Conservation (phyloP, 2,113 vertebrate genomes). For the Sceloporus tristichus region DNA sequence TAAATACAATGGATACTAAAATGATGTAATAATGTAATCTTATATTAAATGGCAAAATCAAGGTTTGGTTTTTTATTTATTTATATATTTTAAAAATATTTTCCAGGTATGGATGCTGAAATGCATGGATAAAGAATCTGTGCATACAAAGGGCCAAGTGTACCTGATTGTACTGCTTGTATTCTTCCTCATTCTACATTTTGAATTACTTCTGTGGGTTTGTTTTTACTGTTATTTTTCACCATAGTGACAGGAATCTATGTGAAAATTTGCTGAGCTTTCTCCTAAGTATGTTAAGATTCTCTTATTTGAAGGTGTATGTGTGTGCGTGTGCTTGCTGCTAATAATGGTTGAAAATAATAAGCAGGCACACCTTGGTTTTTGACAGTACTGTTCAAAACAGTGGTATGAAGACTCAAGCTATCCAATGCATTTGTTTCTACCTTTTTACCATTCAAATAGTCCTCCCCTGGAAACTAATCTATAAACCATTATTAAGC, state of each 20-base stretch:
- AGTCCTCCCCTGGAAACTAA: not conserved
- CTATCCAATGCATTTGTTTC: not conserved
- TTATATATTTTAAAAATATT: too few species aligned
- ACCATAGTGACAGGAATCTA: conserved; percentile 24
- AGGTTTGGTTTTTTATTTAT: too few species aligned
- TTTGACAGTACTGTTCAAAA: not conserved
- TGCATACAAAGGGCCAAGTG: too few species aligned
- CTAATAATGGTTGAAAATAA: conserved; percentile 37
- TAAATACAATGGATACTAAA: too few species aligned
- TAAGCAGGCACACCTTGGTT: not conserved
- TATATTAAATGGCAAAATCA: too few species aligned
- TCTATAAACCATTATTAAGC: conserved; percentile 14
- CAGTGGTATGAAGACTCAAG: not conserved
- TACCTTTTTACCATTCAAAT: conserved; percentile 6
- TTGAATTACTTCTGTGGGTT: not conserved
- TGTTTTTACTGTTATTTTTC: conserved; percentile 14
- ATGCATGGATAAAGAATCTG: too few species aligned
- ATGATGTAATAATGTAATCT: too few species aligned
- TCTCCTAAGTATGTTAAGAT: not conserved
- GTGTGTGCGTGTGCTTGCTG: conserved; percentile 10
- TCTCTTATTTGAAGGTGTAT: conserved; percentile 20
- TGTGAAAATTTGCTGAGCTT: not conserved
- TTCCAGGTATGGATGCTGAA: too few species aligned
- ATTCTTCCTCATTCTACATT: too few species aligned
- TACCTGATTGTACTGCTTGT: too few species aligned